Conservation (phyloP, 2,888 invertebrate species). For the Ennomos erosarius region DNA sequence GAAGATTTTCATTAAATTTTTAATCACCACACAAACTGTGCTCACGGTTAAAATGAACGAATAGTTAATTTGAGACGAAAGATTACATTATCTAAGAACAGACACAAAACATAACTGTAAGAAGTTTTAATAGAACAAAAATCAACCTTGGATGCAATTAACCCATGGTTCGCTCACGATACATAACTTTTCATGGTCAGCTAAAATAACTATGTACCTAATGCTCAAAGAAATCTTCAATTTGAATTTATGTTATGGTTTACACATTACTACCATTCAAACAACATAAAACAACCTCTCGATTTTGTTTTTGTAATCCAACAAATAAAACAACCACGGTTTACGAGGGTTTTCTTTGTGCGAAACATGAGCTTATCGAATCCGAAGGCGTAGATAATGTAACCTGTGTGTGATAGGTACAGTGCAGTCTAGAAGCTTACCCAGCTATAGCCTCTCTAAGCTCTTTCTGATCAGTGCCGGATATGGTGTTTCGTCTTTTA, state of each 20-base stretch:
- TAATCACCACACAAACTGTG: conserved; percentile 80
- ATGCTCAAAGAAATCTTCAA: too few species aligned
- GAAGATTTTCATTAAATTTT: conserved; percentile 66
- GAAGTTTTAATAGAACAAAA: conserved; percentile 21
- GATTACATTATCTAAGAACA: conserved; percentile 73
- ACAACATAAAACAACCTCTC: too few species aligned
- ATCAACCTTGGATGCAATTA: conserved; percentile 10
- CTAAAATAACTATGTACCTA: too few species aligned
- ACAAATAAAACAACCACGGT: too few species aligned
- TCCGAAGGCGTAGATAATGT: conserved; percentile 41
- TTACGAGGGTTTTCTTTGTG: conserved; percentile 5
- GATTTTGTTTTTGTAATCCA: too few species aligned
- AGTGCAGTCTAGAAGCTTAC: conserved; percentile 88
- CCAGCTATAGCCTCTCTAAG: conserved; percentile 93
- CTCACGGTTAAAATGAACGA: conserved; percentile 61
- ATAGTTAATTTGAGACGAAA: conserved; percentile 64
- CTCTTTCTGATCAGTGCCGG: conserved; percentile 96
- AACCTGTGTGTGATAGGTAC: conserved; percentile 64
- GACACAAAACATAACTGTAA: conserved; percentile 33
- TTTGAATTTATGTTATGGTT: too few species aligned
- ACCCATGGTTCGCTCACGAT: conserved; percentile 8
- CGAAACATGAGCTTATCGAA: conserved; percentile 26
- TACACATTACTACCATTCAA: too few species aligned
- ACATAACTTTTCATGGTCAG: neutral
- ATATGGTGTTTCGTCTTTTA: conserved; percentile 95